Base-by-base conservation (phyloP, 2,797 vertebrate genomes). In the Propithecus deckenii region DNA sequence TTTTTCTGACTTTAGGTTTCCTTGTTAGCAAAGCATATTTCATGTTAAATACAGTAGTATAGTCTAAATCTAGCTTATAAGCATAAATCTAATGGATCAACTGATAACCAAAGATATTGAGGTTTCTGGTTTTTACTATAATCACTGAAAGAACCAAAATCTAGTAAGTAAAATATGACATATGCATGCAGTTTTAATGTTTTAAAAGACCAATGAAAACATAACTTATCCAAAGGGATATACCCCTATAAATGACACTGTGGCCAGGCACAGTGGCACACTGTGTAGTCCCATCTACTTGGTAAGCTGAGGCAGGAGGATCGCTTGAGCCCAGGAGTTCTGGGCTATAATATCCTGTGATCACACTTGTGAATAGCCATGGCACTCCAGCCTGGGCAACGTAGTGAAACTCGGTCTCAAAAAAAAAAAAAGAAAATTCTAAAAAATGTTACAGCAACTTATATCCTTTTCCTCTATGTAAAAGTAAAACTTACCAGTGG, bases 1-100 rank as follows among this genome's bases (percentile, higher is more conserved):
- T 71, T 94, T 74, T 94, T 76, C 67, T 95, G 71, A 79, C 48
- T 92, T 94, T 59, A 72, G 22, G 22, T 93, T 96, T 89, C 74
- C 65, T 22, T 93, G 22, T 90, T 83, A 92, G 30, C 61, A 89
- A 79, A 89, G n/a, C 18, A 55, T 52, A 15, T 89, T 96, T 94
- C 63, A n/a, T 59, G 28, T 72, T 89, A 86, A 80, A 28, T 55
- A 7, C 61, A 74, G 8, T 89, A 75, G 17, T 18, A 35, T 85
- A 65, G 72, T 96, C 52, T 74, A 22, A 91, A 48, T 89, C 32
- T 63, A 76, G 35, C 38, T 83, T 94, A 38, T 85, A 61, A 79
- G 25, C 48, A 18, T 81, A 86, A 52, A 75, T 28, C 48, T 78
- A 6, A 50, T 30, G 15, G 15, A 1, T 89, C 35, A 80, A 0